A percentile compares a stretch with the other conserved stretches of the same genome.
Conservation (phyloP, 1,140 invertebrate genomes). For the Laupala kohalensis region DNA sequence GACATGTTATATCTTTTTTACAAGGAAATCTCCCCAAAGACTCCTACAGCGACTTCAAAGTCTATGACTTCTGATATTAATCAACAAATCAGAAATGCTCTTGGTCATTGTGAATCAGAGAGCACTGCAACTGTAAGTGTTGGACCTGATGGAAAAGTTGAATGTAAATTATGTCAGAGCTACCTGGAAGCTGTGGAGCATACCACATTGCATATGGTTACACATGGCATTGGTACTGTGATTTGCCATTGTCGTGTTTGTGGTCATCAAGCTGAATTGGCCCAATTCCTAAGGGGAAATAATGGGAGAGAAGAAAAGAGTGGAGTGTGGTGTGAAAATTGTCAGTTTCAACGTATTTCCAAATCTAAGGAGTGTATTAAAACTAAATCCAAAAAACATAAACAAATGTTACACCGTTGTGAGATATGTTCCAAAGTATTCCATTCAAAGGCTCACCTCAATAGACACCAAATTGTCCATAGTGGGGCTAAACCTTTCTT, state of each 20-base stretch:
- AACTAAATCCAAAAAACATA: neutral
- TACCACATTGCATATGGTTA: conserved; percentile 17
- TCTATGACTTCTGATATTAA: neutral
- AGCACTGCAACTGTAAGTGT: conserved; percentile 12
- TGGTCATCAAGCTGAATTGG: conserved; percentile 16
- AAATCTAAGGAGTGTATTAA: neutral
- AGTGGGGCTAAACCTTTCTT: conserved; percentile 26
- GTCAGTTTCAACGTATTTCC: neutral
- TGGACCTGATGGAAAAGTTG: conserved; percentile 12
- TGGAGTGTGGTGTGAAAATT: neutral
- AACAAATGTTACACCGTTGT: conserved; percentile 14
- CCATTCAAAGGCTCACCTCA: conserved; percentile 20
- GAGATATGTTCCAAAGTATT: conserved; percentile 24
- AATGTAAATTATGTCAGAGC: conserved; percentile 16
- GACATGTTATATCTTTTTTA: neutral
- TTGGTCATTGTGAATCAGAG: neutral
- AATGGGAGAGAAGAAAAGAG: neutral
- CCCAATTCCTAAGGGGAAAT: conserved; percentile 8
- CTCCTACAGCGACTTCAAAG: neutral
- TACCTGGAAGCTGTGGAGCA: conserved; percentile 12
- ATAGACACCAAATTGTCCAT: conserved; percentile 21
- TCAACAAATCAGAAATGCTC: neutral
- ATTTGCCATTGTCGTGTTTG: conserved; percentile 17
- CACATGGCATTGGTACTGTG: conserved; percentile 18
- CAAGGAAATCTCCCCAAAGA: neutral